A percentile compares a stretch with the other conserved stretches of the same genome.
These are phyloP conservation scores for Dipodomys spectabilis DNA, from an alignment of 2,113 vertebrate species.

Conservation along the genomic window DNA sequence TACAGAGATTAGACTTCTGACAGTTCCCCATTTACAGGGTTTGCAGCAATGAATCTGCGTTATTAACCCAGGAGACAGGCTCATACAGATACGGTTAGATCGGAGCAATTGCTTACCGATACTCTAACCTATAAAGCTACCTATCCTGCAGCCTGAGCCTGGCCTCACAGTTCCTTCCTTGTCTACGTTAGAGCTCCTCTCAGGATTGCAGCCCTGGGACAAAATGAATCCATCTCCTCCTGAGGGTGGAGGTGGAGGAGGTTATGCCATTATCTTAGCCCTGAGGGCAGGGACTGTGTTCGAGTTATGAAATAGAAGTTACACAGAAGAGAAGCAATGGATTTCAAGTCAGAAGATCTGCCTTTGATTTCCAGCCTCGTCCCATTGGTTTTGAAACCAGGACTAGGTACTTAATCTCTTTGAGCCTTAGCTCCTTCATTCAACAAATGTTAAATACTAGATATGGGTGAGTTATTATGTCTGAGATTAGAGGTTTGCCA, in stretches of 20 bases:
- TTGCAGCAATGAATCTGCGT: not conserved
- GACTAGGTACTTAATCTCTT: not conserved
- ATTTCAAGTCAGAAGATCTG: not conserved
- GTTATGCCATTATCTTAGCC: not conserved
- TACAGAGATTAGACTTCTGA: slow-evolving; percentile 69
- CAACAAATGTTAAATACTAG: not conserved
- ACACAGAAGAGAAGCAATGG: not conserved
- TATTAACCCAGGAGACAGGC: slow-evolving; percentile 3
- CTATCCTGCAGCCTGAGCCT: not conserved
- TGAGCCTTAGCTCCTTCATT: not conserved
- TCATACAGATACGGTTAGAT: not conserved
- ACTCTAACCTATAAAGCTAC: not conserved
- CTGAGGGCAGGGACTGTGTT: not conserved
- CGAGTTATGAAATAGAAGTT: not conserved
- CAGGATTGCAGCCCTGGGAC: not conserved
- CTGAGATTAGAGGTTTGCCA: not conserved
- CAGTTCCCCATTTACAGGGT: not conserved
- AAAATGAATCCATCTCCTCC: not conserved
- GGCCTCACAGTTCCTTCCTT: not conserved
- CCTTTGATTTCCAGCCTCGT: not conserved
- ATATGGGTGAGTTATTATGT: not conserved
- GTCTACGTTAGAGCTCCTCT: not conserved
- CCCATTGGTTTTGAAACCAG: not conserved
- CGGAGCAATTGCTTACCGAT: not conserved
- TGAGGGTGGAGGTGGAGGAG: not conserved